These are phyloP conservation scores for Cetoscarus ocellatus DNA, from an alignment of 2,797 vertebrate genomes.

Conservation along the genomic window DNA sequence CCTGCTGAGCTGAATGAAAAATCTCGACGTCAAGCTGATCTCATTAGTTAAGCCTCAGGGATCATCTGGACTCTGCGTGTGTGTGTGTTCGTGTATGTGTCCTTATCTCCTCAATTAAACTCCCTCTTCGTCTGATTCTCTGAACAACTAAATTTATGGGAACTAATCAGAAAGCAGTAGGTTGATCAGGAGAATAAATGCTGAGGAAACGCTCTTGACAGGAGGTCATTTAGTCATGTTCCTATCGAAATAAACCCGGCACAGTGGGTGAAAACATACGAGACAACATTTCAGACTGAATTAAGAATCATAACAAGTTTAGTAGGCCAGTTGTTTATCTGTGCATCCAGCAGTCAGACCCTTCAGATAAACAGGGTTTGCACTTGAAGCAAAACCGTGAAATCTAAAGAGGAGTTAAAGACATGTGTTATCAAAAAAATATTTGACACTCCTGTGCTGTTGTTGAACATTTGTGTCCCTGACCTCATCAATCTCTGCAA, in stretches of 20 bases:
- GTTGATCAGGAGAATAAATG: slow-evolving; percentile 15
- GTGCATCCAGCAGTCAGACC: slow-evolving; percentile 11
- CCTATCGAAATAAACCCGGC: neutral
- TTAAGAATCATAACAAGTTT: slow-evolving; percentile 3
- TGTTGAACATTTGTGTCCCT: too few relatives aligned
- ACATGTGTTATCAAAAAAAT: too few relatives aligned
- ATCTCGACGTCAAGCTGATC: slow-evolving; percentile 39
- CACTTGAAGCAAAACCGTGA: neutral
- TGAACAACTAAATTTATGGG: neutral
- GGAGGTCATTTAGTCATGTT: neutral
- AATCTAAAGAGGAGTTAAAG: neutral
- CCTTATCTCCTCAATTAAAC: slow-evolving; percentile 18
- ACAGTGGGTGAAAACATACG: neutral
- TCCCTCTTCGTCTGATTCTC: neutral
- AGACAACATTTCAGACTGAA: neutral
- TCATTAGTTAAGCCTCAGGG: slow-evolving; percentile 55
- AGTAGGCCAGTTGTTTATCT: slow-evolving; percentile 23
- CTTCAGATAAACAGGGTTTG: neutral
- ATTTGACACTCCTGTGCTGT: too few relatives aligned
- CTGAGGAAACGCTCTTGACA: neutral
- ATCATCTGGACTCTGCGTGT: slow-evolving; percentile 32
- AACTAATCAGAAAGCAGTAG: neutral
- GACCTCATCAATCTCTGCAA: too few relatives aligned
- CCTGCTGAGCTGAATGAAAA: slow-evolving; percentile 41
- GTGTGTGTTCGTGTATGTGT: neutral